Evolutionary conservation across 2,888 invertebrate genomes (phyloP).

Genomic region (Clivina fossor): DNA sequence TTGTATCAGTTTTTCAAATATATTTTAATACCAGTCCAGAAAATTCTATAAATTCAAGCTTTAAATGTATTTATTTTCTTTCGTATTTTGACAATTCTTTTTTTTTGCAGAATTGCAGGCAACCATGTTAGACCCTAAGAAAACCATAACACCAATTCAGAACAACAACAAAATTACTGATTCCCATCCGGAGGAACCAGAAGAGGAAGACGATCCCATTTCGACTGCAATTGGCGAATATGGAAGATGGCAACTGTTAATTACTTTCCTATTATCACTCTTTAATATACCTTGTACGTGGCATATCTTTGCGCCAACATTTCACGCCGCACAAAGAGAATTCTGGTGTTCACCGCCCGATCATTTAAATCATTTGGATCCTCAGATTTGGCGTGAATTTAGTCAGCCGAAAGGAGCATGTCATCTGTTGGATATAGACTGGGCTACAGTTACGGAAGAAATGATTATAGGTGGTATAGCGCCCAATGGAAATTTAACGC

Average conservation of each 20-base stretch:
- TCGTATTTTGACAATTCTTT: too few species aligned
- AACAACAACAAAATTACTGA: too few species aligned
- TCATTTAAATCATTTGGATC: slow-evolving; percentile 57
- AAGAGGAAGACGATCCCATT: slow-evolving; percentile 65
- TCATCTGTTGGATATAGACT: slow-evolving; percentile 56
- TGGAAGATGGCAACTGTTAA: slow-evolving; percentile 74
- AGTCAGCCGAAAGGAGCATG: slow-evolving; percentile 66
- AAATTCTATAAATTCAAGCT: too few species aligned
- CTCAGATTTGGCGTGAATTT: slow-evolving; percentile 66
- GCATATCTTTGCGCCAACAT: slow-evolving; percentile 76
- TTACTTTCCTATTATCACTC: slow-evolving; percentile 72
- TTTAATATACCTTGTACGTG: slow-evolving; percentile 81
- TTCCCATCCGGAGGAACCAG: slow-evolving; percentile 32
- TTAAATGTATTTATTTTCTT: too few species aligned
- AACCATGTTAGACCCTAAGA: slow-evolving; percentile 27
- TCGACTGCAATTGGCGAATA: slow-evolving; percentile 71
- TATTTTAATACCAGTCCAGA: too few species aligned
- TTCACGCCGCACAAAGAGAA: slow-evolving; percentile 67
- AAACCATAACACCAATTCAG: neutral
- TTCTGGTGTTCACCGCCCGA: slow-evolving; percentile 71
- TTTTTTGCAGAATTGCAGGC: slow-evolving; percentile 16
- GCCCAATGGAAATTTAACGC: slow-evolving; percentile 37
- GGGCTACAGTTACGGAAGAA: slow-evolving; percentile 46
- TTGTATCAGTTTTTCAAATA: too few species aligned
- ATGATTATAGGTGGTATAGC: slow-evolving; percentile 43